Evolutionary conservation across 64 coral and sea anemone species (phyloP).

Genomic region (Dendrophyllia cribrosa): DNA sequence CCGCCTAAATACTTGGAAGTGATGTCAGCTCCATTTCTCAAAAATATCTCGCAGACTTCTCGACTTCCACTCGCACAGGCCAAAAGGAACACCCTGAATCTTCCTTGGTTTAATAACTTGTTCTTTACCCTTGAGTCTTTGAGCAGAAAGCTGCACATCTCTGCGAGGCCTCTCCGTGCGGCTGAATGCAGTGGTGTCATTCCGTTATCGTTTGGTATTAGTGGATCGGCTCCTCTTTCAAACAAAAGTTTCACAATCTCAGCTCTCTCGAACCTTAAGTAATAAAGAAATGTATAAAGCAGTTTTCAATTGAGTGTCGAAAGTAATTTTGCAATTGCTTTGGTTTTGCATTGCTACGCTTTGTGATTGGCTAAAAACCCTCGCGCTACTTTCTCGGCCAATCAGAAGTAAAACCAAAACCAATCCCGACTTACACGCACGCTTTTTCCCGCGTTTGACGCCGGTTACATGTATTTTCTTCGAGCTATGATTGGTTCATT

Average conservation of each 20-base stretch:
- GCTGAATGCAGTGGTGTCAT: conserved; percentile 48
- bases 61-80: conserved; percentile 1
- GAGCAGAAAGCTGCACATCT: conserved; percentile 38
- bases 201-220: not conserved
- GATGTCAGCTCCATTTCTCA: not conserved
- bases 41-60: conserved; percentile 23
- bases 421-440: too few relatives aligned
- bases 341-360: too few relatives aligned
- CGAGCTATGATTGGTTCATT: too few relatives aligned
- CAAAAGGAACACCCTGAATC: not conserved
- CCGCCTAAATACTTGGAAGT: not conserved
- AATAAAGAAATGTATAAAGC: too few relatives aligned
- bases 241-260: conserved; percentile 46
- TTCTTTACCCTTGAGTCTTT: not conserved
- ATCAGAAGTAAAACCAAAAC: too few relatives aligned
- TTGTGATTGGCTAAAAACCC: too few relatives aligned
- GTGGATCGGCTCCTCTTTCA: conserved; percentile 66
- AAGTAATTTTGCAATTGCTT: too few relatives aligned
- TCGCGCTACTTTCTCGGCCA: too few relatives aligned
- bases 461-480: too few relatives aligned
- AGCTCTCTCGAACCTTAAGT: conserved; percentile 35
- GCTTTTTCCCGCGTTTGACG: too few relatives aligned
- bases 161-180: conserved; percentile 9
- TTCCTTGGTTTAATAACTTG: not conserved
- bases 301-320: too few relatives aligned